These are phyloP conservation scores for Choristoneura fumiferana DNA, from an alignment of 1,140 invertebrate genomes.

Conservation along the genomic window DNA sequence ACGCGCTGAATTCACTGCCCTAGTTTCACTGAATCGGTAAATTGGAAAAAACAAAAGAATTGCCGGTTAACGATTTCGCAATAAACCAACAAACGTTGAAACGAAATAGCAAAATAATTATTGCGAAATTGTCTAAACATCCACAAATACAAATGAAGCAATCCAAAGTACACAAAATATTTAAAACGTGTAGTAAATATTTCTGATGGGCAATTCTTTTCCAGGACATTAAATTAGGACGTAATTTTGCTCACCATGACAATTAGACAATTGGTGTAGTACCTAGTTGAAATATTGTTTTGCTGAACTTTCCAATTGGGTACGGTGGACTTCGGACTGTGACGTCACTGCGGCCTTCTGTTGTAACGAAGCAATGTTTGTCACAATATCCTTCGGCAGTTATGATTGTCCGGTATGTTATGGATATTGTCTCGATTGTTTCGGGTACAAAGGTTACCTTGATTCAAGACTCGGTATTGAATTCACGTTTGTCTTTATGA, in stretches of 20 bases:
- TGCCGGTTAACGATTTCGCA: neutral
- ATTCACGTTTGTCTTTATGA: too few species aligned
- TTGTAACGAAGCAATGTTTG: slow-evolving; percentile 38
- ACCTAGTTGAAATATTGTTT: slow-evolving; percentile 30
- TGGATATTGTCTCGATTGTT: neutral
- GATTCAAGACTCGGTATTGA: neutral
- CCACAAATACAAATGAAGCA: neutral
- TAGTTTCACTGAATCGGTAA: neutral
- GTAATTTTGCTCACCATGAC: neutral
- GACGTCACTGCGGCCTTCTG: slow-evolving; percentile 38
- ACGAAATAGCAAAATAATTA: neutral
- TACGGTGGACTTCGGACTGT: slow-evolving; percentile 50
- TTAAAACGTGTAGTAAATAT: neutral
- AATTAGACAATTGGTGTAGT: slow-evolving; percentile 23
- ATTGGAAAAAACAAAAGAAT: neutral
- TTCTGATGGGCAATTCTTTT: neutral
- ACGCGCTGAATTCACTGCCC: neutral
- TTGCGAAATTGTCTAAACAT: slow-evolving; percentile 13
- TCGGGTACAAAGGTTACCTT: slow-evolving; percentile 3
- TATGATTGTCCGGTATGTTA: slow-evolving; percentile 20
- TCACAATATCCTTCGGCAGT: slow-evolving; percentile 33
- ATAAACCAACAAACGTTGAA: neutral
- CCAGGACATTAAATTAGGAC: neutral
- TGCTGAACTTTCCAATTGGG: slow-evolving; percentile 47
- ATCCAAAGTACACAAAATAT: neutral